phyloP scores from a whole-genome alignment of 1,140 invertebrate genomes.

The Uloborus diversus region DNA sequence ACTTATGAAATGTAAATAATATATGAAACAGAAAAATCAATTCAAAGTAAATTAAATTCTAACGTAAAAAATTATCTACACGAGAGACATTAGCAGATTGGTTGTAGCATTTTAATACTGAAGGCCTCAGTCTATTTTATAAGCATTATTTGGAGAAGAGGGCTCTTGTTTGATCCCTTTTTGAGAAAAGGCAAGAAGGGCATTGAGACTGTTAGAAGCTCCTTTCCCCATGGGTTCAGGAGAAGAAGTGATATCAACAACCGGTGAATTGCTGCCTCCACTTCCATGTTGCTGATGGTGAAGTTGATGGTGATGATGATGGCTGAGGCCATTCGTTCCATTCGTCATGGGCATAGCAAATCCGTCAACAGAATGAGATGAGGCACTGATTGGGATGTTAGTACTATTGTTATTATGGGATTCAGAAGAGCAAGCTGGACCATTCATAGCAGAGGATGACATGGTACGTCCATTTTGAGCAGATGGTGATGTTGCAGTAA shows the following conservation, averaged over 20 bases:
- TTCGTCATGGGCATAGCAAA: conserved; percentile 55
- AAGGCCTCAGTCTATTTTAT: conserved; percentile 56
- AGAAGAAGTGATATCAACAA: conserved; percentile 46
- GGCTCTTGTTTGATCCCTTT: conserved; percentile 58
- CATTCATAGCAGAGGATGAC: conserved; percentile 47
- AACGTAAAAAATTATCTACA: conserved; percentile 47
- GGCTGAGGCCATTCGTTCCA: conserved; percentile 48
- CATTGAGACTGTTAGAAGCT: conserved; percentile 56
- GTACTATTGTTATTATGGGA: conserved; percentile 24
- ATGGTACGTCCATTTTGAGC: conserved; percentile 55
- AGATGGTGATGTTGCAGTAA: conserved; percentile 42
- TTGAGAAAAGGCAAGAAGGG: conserved; percentile 57
- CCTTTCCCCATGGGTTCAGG: conserved; percentile 49
- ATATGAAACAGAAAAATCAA: conserved; percentile 43
- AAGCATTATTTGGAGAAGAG: conserved; percentile 52
- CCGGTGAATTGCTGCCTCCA: conserved; percentile 43
- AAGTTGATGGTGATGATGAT: conserved; percentile 53
- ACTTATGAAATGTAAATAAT: conserved; percentile 52
- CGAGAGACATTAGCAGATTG: conserved; percentile 42
- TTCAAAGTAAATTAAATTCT: conserved; percentile 38
- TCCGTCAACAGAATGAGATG: conserved; percentile 53
- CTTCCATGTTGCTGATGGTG: conserved; percentile 32
- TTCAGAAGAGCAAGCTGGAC: conserved; percentile 37
- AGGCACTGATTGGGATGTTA: conserved; percentile 48
- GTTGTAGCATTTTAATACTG: conserved; percentile 55